These are phyloP conservation scores for Idaea dimidiata DNA, from an alignment of 2,888 invertebrate species.

Conservation along the genomic window DNA sequence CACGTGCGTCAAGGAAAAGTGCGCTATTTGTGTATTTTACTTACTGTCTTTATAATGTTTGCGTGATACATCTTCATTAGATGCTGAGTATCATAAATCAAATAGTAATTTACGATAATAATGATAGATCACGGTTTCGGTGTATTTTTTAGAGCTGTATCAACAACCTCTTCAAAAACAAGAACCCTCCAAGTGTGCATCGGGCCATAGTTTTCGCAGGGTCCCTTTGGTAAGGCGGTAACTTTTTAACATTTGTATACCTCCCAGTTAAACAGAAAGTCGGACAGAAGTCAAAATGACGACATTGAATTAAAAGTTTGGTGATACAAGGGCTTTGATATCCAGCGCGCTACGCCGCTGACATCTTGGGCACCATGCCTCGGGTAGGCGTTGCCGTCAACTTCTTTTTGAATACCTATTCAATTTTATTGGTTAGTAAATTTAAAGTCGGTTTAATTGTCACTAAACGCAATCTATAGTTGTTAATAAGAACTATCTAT, in stretches of 20 bases:
- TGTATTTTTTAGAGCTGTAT: neutral
- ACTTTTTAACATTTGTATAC: too few species aligned
- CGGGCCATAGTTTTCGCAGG: too few species aligned
- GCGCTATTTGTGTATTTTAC: neutral
- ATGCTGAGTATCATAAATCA: slow-evolving; percentile 11
- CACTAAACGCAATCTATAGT: neutral
- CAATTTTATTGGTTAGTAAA: too few species aligned
- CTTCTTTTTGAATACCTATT: too few species aligned
- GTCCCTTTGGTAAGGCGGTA: neutral
- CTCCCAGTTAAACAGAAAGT: too few species aligned
- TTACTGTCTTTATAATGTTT: slow-evolving; percentile 16
- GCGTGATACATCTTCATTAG: slow-evolving; percentile 12
- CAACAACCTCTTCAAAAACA: neutral
- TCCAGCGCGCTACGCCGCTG: too few species aligned
- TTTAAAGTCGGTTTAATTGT: too few species aligned
- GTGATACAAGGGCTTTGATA: too few species aligned
- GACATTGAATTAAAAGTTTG: too few species aligned
- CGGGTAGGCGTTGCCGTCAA: too few species aligned
- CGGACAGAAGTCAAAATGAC: too few species aligned
- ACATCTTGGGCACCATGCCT: too few species aligned
- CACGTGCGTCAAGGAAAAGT: slow-evolving; percentile 44
- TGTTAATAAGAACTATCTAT: neutral
- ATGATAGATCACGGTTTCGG: neutral
- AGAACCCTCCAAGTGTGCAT: neutral
- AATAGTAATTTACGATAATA: slow-evolving; percentile 7